Evolutionary conservation across 2,888 invertebrate genomes (phyloP), one percentile per base, ranked within the genome.

Genomic region (Lampropteryx suffumata): DNA sequence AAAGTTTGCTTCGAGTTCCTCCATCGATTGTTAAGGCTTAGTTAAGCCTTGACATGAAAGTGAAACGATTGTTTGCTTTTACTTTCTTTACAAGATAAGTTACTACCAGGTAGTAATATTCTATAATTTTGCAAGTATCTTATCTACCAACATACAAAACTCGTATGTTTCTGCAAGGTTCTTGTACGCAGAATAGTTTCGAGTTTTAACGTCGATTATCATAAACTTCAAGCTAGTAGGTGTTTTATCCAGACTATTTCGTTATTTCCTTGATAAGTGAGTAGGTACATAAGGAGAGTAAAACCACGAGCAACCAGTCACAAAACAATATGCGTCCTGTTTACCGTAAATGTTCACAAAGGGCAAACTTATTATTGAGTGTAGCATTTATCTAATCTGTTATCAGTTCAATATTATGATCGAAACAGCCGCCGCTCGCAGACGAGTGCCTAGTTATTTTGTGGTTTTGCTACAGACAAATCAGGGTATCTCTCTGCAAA

Each of bases 391-490:
- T 89, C 89, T 88, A 65, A 87, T 87, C 88, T 74, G 68, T 74
- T 87, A 89, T 84, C 87, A 73, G 76, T 72, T 73, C 79, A 84
- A 87, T 88, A 72, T 71, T 72, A 84, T 84, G 79, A 80, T 78
- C 76, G 79, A 70, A 74, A 76, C 76, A 68, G 69, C 76, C 71
- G 65, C 72, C 71, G 17, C 17, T n/a, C 61, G 71, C 71, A 65
- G 65, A 65, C 71, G 65, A 65, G 63, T 69, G 68, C 66, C 53
- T 51, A 57, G 57, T 56, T 61, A 68, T 65, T 63, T 64, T 64
- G 63, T 57, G 64, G 62, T 65, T 73, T 56, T 60, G 61, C 24
- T n/a, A 17, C 7, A 6, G 3, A 13, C 0, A 5, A 21, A 17
- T 17, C 14, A 12, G 24, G 9, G 26, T 36, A 26, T 7, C 9